A percentile compares a stretch with the other conserved stretches of the same genome.
These are phyloP conservation scores for Microcaecilia unicolor DNA, from an alignment of 2,797 vertebrate genomes.

Conservation along the genomic window DNA sequence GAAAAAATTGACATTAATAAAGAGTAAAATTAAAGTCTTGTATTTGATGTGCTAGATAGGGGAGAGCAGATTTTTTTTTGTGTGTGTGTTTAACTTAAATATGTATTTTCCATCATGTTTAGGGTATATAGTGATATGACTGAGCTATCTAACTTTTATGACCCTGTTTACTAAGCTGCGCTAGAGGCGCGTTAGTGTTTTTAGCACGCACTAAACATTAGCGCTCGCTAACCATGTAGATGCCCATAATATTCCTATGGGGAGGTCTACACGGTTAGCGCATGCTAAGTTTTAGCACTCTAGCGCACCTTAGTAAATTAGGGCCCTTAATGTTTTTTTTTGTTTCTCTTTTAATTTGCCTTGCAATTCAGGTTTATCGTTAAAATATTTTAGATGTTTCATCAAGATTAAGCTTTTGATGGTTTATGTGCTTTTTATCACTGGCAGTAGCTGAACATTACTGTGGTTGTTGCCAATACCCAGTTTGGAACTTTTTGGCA, in stretches of 20 bases:
- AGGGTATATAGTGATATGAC: constrained; percentile 25
- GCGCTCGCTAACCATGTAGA: too few relatives aligned
- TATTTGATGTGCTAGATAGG: constrained; percentile 2
- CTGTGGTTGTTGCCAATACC: not conserved
- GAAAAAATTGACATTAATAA: not conserved
- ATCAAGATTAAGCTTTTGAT: constrained; percentile 27
- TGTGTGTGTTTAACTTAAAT: constrained; percentile 14
- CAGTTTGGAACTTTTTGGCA: constrained; percentile 3
- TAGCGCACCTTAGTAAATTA: too few relatives aligned
- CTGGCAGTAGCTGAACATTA: too few relatives aligned
- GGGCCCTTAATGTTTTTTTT: constrained; percentile 7
- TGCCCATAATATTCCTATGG: too few relatives aligned
- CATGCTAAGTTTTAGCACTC: too few relatives aligned
- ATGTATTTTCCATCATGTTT: constrained; percentile 20
- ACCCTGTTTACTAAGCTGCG: too few relatives aligned
- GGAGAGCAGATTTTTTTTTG: constrained; percentile 15
- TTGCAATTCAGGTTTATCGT: constrained; percentile 9
- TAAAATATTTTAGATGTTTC: not conserved
- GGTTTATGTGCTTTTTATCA: constrained; percentile 14
- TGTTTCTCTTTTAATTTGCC: constrained; percentile 16
- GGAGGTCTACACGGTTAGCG: too few relatives aligned
- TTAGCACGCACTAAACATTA: too few relatives aligned
- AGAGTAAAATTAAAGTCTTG: constrained; percentile 10
- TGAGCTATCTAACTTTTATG: constrained; percentile 23
- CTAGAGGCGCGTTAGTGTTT: too few relatives aligned